phyloP scores from a whole-genome alignment of 2,113 vertebrate genomes.

The Lepisosteus oculatus region DNA sequence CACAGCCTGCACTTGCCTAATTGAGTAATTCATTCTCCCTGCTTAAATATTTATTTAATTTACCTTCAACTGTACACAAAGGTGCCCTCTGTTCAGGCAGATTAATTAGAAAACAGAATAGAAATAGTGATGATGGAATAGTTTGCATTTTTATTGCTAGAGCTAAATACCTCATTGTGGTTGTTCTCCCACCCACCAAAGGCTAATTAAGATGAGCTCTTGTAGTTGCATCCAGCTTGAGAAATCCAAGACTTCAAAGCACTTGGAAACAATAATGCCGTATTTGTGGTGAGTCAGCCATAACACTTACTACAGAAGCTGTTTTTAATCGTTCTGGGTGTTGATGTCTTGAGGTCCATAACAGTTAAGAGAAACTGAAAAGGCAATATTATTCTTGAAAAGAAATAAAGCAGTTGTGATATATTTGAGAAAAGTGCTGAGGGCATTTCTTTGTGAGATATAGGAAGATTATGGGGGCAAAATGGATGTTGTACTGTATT shows the following conservation, averaged over 20 bases:
- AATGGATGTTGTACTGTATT: too few species aligned
- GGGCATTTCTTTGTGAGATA: too few species aligned
- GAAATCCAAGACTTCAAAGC: conserved; percentile 49
- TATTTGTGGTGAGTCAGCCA: conserved; percentile 55
- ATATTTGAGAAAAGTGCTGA: too few species aligned
- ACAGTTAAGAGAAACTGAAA: conserved; percentile 36
- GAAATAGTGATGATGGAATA: conserved; percentile 15
- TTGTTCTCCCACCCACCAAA: conserved; percentile 13
- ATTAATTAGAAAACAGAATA: conserved; percentile 20
- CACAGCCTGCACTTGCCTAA: conserved; percentile 17
- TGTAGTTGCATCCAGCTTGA: conserved; percentile 24
- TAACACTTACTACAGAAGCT: conserved; percentile 32
- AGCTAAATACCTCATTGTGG: conserved; percentile 23
- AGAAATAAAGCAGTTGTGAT: not conserved
- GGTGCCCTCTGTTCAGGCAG: conserved; percentile 24
- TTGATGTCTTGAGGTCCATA: conserved; percentile 33
- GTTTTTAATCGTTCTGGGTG: too few species aligned
- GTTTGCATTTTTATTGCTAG: conserved; percentile 27
- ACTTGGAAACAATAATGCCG: conserved; percentile 48
- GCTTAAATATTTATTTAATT: conserved; percentile 19
- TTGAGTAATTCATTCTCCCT: conserved; percentile 33
- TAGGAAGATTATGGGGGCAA: too few species aligned
- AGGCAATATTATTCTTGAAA: not conserved
- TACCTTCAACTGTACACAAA: conserved; percentile 6
- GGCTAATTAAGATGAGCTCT: conserved; percentile 12